Evolutionary conservation across 2,888 invertebrate genomes (phyloP).

Genomic region (Alcis repandata): DNA sequence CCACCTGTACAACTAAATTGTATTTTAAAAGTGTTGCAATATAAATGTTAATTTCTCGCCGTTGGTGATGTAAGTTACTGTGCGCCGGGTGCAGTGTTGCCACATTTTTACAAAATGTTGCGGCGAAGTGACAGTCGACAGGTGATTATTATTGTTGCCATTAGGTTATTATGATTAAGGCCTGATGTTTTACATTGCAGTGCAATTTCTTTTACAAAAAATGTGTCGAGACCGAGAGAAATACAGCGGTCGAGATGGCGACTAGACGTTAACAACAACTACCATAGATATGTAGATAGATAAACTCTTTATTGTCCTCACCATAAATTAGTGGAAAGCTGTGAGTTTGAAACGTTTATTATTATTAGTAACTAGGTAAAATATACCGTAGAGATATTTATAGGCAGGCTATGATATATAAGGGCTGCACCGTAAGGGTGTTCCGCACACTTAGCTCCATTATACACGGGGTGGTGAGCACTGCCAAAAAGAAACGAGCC

Average conservation of each 20-base stretch:
- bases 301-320: no score
- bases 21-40: slow-evolving; percentile 13
- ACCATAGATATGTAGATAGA: no score
- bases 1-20: slow-evolving; percentile 3
- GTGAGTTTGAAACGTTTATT: no score
- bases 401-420: slow-evolving; percentile 32
- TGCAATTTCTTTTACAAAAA: background rate
- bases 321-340: no score
- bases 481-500: slow-evolving; percentile 68
- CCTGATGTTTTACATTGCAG: background rate
- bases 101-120: slow-evolving; percentile 11
- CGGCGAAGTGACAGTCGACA: slow-evolving; percentile 5
- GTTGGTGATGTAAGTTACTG: background rate
- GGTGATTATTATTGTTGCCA: background rate
- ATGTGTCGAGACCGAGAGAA: no score
- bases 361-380: no score
- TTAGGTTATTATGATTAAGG: background rate
- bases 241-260: no score
- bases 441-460: slow-evolving; percentile 67
- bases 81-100: slow-evolving; percentile 4
- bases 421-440: slow-evolving; percentile 49
- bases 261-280: no score
- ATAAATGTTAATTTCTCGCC: slow-evolving; percentile 17
- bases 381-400: background rate
- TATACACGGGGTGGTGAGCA: slow-evolving; percentile 62